Percentiles rank a stretch among this genome's conserved stretches.
Conservation (phyloP, 2,113 vertebrate genomes). For the Eurystomus gularis region DNA sequence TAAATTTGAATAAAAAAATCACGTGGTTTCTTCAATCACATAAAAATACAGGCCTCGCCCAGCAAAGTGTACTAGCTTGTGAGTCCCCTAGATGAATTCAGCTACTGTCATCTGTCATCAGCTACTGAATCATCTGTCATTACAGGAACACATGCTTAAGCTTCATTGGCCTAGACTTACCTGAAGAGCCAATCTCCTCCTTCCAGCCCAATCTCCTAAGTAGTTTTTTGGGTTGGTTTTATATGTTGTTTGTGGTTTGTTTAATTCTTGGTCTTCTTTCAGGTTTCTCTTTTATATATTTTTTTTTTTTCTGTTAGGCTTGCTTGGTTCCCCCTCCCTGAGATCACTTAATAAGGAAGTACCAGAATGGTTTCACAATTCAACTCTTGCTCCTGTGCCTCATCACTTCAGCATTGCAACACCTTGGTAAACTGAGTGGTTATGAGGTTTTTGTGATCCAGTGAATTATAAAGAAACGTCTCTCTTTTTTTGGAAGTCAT, state of each 20-base stretch:
- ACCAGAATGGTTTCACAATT: neutral
- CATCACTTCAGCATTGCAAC: neutral
- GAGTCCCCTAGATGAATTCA: neutral
- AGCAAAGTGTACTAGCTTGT: neutral
- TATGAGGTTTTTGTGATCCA: neutral
- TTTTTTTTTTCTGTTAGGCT: neutral
- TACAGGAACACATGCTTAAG: neutral
- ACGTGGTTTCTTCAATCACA: neutral
- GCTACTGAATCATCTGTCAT: neutral
- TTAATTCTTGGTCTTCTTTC: neutral
- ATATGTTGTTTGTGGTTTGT: too few species aligned
- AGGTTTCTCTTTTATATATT: accelerated
- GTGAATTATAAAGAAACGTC: neutral
- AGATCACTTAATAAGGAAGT: neutral
- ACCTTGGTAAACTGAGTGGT: neutral
- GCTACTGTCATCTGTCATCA: too few species aligned
- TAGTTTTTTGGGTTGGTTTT: neutral
- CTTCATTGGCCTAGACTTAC: neutral
- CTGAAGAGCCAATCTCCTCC: neutral
- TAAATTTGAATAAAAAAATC: neutral
- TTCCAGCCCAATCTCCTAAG: neutral
- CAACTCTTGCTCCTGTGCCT: neutral
- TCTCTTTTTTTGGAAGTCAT: neutral
- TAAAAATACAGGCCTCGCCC: neutral
- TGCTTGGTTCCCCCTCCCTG: accelerated